Evolutionary conservation across 23 tunicate genomes (phyloP).

Genomic region (Styela plicata): DNA sequence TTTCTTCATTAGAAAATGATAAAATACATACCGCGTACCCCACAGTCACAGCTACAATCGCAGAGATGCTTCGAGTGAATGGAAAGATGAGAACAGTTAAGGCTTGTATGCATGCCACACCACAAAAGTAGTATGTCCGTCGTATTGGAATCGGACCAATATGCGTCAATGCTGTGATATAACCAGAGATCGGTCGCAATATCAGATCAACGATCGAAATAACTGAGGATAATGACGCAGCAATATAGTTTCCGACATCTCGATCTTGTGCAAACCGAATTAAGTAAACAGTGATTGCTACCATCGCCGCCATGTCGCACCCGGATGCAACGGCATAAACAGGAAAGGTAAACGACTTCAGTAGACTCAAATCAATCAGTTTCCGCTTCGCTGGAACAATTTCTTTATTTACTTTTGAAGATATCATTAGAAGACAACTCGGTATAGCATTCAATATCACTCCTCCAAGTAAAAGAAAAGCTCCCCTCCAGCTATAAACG

Average conservation of each 20-base stretch:
- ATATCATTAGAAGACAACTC: conserved; percentile 10
- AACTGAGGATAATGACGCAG: conserved; percentile 44
- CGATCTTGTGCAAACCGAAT: conserved; percentile 39
- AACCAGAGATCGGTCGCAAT: conserved; percentile 37
- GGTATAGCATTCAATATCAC: conserved; percentile 36
- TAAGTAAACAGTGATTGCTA: conserved; percentile 23
- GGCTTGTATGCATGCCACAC: conserved; percentile 5
- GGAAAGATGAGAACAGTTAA: conserved; percentile 8
- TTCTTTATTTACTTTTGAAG: background rate
- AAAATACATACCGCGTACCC: conserved; percentile 32
- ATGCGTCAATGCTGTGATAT: conserved; percentile 22
- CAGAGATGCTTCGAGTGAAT: conserved; percentile 9
- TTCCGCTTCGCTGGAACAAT: conserved; percentile 1
- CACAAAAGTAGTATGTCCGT: conserved; percentile 20
- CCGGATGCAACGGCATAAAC: conserved; percentile 34
- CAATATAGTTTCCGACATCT: conserved; percentile 38
- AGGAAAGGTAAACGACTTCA: conserved; percentile 28
- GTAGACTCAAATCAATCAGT: conserved; percentile 25
- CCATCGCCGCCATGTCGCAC: conserved; percentile 32
- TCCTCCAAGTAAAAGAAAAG: conserved; percentile 39
- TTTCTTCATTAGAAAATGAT: too few relatives aligned
- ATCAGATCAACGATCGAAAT: conserved; percentile 27
- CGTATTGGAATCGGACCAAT: conserved; percentile 29
- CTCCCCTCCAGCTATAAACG: conserved; percentile 45
- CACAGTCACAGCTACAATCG: conserved; percentile 25